A percentile compares a stretch with the other conserved stretches of the same genome.
These are phyloP conservation scores for Stigmatopora argus DNA, from an alignment of 2,113 vertebrate species.

Conservation along the genomic window DNA sequence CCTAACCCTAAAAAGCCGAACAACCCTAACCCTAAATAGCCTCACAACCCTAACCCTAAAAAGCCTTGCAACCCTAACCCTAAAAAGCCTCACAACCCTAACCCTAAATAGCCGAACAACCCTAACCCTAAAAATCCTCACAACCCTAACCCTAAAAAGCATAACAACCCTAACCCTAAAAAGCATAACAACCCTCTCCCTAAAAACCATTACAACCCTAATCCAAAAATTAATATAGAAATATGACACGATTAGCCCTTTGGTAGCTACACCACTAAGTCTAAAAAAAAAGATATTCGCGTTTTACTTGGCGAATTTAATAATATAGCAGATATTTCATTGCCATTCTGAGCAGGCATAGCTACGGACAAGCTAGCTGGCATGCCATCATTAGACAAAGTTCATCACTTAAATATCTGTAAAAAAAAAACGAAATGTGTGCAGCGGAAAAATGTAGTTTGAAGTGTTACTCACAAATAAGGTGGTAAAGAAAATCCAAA, in stretches of 20 bases:
- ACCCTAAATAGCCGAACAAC: no score
- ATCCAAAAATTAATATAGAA: no score
- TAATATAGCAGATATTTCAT: not conserved
- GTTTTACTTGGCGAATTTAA: not conserved
- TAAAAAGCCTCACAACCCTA: no score
- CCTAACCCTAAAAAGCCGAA: no score
- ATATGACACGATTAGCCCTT: not conserved
- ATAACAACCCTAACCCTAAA: no score
- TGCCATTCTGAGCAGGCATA: not conserved
- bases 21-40: no score
- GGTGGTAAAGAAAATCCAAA: not conserved
- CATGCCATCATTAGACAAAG: not conserved
- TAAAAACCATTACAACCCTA: no score
- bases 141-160: no score
- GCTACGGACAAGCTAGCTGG: not conserved
- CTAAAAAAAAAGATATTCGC: not conserved
- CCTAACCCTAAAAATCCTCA: no score
- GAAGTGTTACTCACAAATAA: not conserved
- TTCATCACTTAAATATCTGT: not conserved
- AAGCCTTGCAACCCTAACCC: no score
- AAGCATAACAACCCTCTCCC: no score
- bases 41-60: no score
- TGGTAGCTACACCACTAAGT: not conserved
- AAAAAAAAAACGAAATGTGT: not conserved
- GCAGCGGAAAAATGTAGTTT: not conserved